Evolutionary conservation across 2,113 vertebrate species (phyloP).

Genomic region (Pelodiscus sinensis): DNA sequence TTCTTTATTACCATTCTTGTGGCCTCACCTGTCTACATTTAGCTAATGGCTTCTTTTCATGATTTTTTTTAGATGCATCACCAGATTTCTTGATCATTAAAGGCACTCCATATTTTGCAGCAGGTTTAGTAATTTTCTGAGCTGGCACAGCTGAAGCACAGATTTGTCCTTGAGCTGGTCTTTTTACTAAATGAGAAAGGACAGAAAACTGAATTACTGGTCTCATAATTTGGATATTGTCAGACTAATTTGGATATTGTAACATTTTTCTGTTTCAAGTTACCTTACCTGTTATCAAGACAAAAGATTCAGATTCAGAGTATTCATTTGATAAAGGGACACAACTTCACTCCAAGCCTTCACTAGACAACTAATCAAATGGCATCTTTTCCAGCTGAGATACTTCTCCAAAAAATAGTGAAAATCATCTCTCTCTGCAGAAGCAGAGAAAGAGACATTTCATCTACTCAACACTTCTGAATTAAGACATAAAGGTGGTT

Average conservation of each 20-base stretch:
- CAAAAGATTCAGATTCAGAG: neutral
- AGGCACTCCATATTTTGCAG: slow-evolving; percentile 97
- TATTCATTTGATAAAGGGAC: neutral
- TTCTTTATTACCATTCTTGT: neutral
- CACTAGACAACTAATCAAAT: neutral
- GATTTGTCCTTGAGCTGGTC: slow-evolving; percentile 81
- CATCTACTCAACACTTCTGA: neutral
- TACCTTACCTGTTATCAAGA: neutral
- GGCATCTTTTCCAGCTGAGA: neutral
- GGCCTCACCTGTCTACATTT: slow-evolving; percentile 87
- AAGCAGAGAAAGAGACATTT: neutral
- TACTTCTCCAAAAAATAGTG: neutral
- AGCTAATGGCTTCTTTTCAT: slow-evolving; percentile 82
- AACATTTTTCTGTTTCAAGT: neutral
- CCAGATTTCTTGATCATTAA: slow-evolving; percentile 86
- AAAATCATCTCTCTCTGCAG: neutral
- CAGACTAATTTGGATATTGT: neutral
- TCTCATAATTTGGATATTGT: neutral
- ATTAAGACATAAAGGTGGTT: neutral
- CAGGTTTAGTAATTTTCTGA: slow-evolving; percentile 96
- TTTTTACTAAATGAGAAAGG: slow-evolving; percentile 81
- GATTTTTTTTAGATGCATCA: slow-evolving; percentile 81
- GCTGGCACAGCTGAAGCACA: slow-evolving; percentile 76
- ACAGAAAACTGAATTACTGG: neutral
- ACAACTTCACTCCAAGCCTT: neutral